These are phyloP conservation scores for Magallana nippona DNA, from an alignment of 2,888 invertebrate genomes.

Conservation along the genomic window DNA sequence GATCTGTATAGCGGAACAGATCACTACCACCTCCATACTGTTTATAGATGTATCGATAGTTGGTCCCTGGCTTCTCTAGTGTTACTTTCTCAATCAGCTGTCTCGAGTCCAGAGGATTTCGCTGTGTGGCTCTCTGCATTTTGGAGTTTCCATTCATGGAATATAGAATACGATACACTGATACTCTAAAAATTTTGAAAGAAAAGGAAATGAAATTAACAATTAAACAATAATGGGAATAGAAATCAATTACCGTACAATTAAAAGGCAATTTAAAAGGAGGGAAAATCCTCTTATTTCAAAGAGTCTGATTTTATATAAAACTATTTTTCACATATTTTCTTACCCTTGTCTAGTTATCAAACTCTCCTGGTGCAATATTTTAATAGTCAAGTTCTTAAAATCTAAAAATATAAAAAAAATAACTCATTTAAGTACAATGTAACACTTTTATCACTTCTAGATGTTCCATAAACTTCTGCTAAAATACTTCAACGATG, in stretches of 20 bases:
- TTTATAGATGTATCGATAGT: background rate
- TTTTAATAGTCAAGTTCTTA: conserved; percentile 34
- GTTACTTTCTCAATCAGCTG: background rate
- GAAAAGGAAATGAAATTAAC: background rate
- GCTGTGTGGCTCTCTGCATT: conserved; percentile 8
- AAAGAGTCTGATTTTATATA: background rate
- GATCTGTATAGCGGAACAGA: conserved; percentile 47
- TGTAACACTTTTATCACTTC: too few relatives aligned
- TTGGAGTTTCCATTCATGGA: background rate
- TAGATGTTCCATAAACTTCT: too few relatives aligned
- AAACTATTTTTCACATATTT: background rate
- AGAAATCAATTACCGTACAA: background rate
- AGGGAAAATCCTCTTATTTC: background rate
- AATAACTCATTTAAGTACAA: too few relatives aligned
- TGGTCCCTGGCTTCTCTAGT: background rate
- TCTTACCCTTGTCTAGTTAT: conserved; percentile 35
- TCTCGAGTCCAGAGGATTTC: background rate
- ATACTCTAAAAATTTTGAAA: background rate
- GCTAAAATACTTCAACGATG: background rate
- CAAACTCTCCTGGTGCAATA: conserved; percentile 51
- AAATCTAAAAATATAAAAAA: background rate
- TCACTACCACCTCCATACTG: background rate
- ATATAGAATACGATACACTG: conserved; percentile 16
- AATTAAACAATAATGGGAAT: background rate
- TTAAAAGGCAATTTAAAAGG: background rate